phyloP scores from a whole-genome alignment of 2,113 vertebrate genomes.

The Hydropotes inermis region DNA sequence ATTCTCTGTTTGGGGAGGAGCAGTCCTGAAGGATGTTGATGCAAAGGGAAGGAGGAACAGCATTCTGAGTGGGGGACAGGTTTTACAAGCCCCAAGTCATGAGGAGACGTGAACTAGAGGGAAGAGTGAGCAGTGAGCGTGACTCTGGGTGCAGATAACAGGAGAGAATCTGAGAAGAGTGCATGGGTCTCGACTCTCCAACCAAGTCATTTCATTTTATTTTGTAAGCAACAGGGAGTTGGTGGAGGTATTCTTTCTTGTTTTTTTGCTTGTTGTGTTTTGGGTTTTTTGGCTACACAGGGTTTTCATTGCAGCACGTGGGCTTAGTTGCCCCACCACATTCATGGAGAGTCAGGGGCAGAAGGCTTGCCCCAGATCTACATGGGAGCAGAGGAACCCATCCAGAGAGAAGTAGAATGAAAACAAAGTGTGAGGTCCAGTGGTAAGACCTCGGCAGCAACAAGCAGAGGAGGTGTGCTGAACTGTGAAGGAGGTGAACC shows the following conservation, averaged over 20 bases:
- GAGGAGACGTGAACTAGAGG: not conserved
- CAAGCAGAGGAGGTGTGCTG: not conserved
- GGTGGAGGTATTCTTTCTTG: not conserved
- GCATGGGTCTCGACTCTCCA: not conserved
- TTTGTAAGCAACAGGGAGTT: not conserved
- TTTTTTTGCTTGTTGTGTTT: not conserved
- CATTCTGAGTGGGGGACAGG: not conserved
- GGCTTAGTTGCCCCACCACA: not conserved
- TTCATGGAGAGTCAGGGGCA: not conserved
- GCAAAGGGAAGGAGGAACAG: not conserved
- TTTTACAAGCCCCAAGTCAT: not conserved
- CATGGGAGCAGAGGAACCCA: not conserved
- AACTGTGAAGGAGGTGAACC: not conserved
- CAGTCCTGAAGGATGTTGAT: not conserved
- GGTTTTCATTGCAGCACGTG: not conserved
- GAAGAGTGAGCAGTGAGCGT: not conserved
- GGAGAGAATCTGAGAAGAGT: not conserved
- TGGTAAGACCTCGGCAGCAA: accelerated
- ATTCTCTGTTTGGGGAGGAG: no score
- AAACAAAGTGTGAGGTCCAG: not conserved
- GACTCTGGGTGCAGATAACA: not conserved
- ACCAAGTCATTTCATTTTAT: not conserved
- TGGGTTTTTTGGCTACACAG: not conserved
- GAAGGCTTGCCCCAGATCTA: not conserved
- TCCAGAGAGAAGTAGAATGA: not conserved